A percentile compares a stretch with the other conserved stretches of the same genome.
Conservation (phyloP, 2,113 vertebrate genomes). For the Silurus glanis region DNA sequence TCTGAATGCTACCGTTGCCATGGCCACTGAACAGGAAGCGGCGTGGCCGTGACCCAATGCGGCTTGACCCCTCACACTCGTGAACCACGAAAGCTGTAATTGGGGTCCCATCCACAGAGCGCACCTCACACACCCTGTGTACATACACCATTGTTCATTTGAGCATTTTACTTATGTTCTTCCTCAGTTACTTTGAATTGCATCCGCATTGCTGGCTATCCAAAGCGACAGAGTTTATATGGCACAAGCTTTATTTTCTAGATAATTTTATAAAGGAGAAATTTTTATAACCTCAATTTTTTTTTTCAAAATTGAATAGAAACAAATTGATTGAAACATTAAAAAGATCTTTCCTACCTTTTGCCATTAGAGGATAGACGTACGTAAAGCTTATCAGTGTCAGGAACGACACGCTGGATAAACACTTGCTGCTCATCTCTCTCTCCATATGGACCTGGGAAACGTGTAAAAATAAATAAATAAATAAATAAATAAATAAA, state of each 20-base stretch:
- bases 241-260: neutral
- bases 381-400: conserved; percentile 83
- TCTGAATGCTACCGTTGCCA: conserved; percentile 86
- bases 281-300: neutral
- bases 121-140: conserved; percentile 83
- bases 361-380: conserved; percentile 88
- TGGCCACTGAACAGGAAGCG: conserved; percentile 90
- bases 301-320: neutral
- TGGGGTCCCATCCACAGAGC: conserved; percentile 79
- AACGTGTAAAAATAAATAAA: neutral
- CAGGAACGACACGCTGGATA: conserved; percentile 88
- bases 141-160: neutral
- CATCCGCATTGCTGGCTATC: neutral
- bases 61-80: conserved; percentile 88
- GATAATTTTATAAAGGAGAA: neutral
- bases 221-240: neutral
- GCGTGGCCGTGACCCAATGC: conserved; percentile 81
- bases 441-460: conserved; percentile 85
- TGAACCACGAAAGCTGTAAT: conserved; percentile 88
- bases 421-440: conserved; percentile 91
- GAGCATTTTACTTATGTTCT: neutral
- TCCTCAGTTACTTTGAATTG: neutral
- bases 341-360: conserved; percentile 70
- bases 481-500: neutral
- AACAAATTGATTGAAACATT: neutral